Conservation (phyloP, 2,113 vertebrate species). For the Shinisaurus crocodilurus region DNA sequence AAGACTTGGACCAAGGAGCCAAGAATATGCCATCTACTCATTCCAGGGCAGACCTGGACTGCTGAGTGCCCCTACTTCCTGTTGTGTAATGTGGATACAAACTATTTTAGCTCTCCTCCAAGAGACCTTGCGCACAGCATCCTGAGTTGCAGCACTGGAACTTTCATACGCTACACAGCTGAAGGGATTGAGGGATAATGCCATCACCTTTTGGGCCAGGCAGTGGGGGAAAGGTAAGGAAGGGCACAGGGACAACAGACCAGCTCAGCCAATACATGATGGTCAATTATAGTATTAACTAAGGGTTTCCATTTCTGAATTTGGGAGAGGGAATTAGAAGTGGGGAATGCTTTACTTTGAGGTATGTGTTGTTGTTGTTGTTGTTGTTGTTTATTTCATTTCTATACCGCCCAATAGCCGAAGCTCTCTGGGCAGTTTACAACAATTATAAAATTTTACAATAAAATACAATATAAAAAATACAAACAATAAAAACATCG, state of each 20-base stretch:
- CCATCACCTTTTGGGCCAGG: background rate
- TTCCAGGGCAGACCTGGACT: background rate
- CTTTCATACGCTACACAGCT: conserved; percentile 25
- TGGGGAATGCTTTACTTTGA: background rate
- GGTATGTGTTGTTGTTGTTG: no score
- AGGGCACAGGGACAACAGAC: background rate
- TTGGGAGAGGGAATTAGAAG: no score
- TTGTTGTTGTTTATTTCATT: no score
- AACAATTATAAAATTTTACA: no score
- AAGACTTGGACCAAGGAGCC: conserved; percentile 36
- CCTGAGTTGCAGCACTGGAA: conserved; percentile 16
- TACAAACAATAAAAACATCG: no score
- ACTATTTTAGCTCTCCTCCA: conserved; percentile 22
- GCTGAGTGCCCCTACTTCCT: conserved; percentile 31
- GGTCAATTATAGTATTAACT: background rate
- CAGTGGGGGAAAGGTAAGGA: background rate
- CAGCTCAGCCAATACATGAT: background rate
- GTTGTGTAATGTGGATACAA: background rate
- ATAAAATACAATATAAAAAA: no score
- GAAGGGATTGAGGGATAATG: background rate
- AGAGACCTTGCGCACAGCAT: background rate
- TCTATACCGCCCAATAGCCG: no score
- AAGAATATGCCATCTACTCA: conserved; percentile 27
- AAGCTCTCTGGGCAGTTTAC: no score
- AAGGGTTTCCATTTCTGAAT: background rate